A percentile compares a stretch with the other conserved stretches of the same genome.
These are phyloP conservation scores for Champsocephalus esox DNA, from an alignment of 2,797 vertebrate species.

Conservation along the genomic window DNA sequence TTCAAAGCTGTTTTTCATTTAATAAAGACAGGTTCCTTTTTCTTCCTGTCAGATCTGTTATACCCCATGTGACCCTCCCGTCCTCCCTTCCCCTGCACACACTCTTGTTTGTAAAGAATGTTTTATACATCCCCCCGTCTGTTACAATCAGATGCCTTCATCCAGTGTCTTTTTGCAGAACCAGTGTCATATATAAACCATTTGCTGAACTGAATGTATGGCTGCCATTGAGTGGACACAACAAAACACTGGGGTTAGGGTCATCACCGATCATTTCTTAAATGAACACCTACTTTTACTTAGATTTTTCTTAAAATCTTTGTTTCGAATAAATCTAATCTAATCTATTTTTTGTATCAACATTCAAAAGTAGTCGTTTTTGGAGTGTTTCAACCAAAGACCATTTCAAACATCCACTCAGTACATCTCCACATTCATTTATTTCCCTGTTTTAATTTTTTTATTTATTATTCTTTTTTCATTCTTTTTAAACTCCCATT, in stretches of 20 bases:
- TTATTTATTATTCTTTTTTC: conserved; percentile 47
- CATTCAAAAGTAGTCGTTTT: conserved; percentile 35
- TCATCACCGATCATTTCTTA: conserved; percentile 71
- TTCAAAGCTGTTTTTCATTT: conserved; percentile 41
- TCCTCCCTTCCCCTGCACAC: conserved; percentile 34
- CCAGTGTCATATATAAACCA: conserved; percentile 84
- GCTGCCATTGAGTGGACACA: conserved; percentile 79
- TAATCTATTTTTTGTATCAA: conserved; percentile 31
- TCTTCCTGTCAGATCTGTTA: conserved; percentile 58
- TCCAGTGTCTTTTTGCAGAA: conserved; percentile 64
- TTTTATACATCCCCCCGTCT: conserved; percentile 66
- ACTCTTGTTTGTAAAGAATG: conserved; percentile 57
- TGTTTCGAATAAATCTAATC: conserved; percentile 32
- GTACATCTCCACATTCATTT: conserved; percentile 48
- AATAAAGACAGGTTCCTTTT: conserved; percentile 52
- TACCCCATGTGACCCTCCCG: conserved; percentile 41
- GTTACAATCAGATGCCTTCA: conserved; percentile 78
- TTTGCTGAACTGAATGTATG: conserved; percentile 82
- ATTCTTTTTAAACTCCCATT: conserved; percentile 46
- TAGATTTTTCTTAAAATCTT: neutral
- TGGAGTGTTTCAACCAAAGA: conserved; percentile 68
- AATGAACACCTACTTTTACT: conserved; percentile 69
- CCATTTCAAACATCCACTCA: conserved; percentile 31
- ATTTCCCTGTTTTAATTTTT: conserved; percentile 24
- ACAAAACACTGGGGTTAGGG: conserved; percentile 73